Evolutionary conservation across 2,113 vertebrate genomes (phyloP), one percentile per base, ranked within the genome.

Genomic region (Cathartes aura): DNA sequence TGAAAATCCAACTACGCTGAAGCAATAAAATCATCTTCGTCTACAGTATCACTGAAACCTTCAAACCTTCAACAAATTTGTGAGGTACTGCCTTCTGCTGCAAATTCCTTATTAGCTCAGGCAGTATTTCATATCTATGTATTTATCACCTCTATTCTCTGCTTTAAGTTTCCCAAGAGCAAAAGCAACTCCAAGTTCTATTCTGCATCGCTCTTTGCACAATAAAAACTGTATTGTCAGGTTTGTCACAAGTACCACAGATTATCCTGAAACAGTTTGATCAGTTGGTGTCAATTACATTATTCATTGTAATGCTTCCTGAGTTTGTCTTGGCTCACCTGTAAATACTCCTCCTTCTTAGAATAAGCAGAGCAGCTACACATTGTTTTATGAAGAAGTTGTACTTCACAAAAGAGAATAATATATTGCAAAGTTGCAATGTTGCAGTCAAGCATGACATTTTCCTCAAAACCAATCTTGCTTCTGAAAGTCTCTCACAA

Each of bases 341-440:
- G n/a, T 24, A 66, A 75, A 71, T 29, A 53, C 6, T 50, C 2
- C 15, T 70, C 9, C 56, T 50, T 27, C 14, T 50, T 0, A 0
- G 58, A 85, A 81, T 29, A 72, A 62, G 29, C 15, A 75, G 76
- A 91, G 81, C 20, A 22, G 45, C 29, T 34, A 56, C 11, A 71
- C 4, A n/a, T 4, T 48, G 17, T 47, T 85, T 66, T 26, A 74
- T 26, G 45, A 80, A 75, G 50, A 74, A 74, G 34, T 16, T 43
- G 8, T 50, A 67, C 8, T 42, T 85, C 47, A 82, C 36, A 68
- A 42, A 64, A 75, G 24, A 66, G 15, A 81, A 14, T 9, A 76
- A 72, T 34, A 67, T 4, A 70, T 8, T 56, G 36, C 32, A 42
- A 88, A 85, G 47, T 6, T 42, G 24, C 47, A 40, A 52, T 27